These are phyloP conservation scores for Arrhamphus sclerolepis DNA, from an alignment of 2,797 vertebrate genomes.

Conservation along the genomic window DNA sequence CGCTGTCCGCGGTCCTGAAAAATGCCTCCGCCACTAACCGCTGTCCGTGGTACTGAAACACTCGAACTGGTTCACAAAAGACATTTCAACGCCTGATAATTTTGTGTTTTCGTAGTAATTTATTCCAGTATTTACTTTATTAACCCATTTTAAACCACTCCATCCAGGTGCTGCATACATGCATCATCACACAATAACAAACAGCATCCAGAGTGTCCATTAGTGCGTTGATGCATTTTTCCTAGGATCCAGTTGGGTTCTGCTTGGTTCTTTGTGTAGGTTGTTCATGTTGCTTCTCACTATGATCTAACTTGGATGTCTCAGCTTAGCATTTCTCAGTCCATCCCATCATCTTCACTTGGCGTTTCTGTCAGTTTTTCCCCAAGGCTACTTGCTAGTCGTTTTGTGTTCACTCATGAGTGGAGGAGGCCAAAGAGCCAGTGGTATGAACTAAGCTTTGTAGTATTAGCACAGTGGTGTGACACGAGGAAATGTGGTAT, in stretches of 20 bases:
- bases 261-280: slow-evolving; percentile 13
- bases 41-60: slow-evolving; percentile 54
- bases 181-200: slow-evolving; percentile 16
- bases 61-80: slow-evolving; percentile 3
- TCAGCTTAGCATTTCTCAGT: slow-evolving; percentile 44
- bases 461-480: slow-evolving; percentile 26
- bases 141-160: slow-evolving; percentile 1
- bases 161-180: neutral
- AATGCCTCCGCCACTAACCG: neutral
- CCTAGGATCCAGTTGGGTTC: slow-evolving; percentile 14
- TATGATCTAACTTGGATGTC: slow-evolving; percentile 50
- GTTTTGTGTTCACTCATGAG: slow-evolving; percentile 48
- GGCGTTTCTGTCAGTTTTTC: slow-evolving; percentile 50
- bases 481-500: neutral
- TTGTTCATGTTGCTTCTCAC: slow-evolving; percentile 28
- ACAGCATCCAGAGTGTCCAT: slow-evolving; percentile 23
- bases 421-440: slow-evolving; percentile 32
- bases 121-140: slow-evolving; percentile 34
- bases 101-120: slow-evolving; percentile 13
- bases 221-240: slow-evolving; percentile 23
- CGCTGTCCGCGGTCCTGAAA: slow-evolving; percentile 47
- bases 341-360: slow-evolving; percentile 50
- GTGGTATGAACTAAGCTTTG: slow-evolving; percentile 10
- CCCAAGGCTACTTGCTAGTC: slow-evolving; percentile 33
- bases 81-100: slow-evolving; percentile 10